Conservation (phyloP, 1,140 invertebrate species). For the Sarcophaga bullata region DNA sequence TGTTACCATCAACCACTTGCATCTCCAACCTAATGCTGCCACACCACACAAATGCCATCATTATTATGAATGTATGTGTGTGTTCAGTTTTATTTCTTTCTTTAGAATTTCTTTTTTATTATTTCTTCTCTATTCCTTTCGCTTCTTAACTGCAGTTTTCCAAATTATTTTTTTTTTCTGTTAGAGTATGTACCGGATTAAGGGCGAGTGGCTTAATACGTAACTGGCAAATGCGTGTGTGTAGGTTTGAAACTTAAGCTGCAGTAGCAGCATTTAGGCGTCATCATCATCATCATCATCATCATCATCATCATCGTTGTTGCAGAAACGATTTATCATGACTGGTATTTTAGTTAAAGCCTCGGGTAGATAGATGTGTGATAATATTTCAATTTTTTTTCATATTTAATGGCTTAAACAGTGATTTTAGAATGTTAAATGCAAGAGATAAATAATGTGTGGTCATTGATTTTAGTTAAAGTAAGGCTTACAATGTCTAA, state of each 20-base stretch:
- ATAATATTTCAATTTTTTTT: neutral
- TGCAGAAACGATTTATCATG: conserved; percentile 6
- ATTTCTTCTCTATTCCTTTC: neutral
- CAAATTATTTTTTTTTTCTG: neutral
- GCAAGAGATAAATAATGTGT: too few relatives aligned
- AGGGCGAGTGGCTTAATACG: too few relatives aligned
- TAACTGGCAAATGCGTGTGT: too few relatives aligned
- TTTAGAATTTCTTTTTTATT: neutral
- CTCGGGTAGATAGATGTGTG: neutral
- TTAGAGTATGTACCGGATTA: neutral
- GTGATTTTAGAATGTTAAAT: neutral
- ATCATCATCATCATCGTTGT: neutral
- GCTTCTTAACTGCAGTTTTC: neutral
- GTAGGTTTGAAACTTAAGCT: too few relatives aligned
- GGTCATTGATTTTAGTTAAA: too few relatives aligned
- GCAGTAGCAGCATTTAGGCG: too few relatives aligned
- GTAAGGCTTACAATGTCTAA: too few relatives aligned
- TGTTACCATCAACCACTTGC: too few relatives aligned
- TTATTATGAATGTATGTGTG: too few relatives aligned
- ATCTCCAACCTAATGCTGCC: too few relatives aligned
- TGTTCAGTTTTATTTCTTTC: neutral
- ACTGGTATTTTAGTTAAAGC: conserved; percentile 8
- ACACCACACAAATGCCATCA: too few relatives aligned
- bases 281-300: neutral
- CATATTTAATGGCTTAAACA: neutral